A percentile compares a stretch with the other conserved stretches of the same genome.
Conservation (phyloP, 2,113 vertebrate genomes). For the Pelecanoides urinatrix region DNA sequence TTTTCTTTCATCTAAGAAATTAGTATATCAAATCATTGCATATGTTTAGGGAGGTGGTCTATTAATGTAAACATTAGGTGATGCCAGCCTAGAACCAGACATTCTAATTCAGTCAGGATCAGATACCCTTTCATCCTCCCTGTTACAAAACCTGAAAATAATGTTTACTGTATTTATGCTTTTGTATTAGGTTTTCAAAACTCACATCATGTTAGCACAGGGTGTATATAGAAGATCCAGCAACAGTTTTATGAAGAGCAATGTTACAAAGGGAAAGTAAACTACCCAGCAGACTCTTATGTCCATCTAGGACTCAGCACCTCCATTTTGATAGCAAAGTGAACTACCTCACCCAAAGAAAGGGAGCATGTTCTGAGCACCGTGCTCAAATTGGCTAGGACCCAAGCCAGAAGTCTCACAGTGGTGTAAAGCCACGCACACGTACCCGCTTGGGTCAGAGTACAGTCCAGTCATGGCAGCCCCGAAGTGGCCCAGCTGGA, state of each 20-base stretch:
- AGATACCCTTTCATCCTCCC: neutral
- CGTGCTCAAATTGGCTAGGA: fast-evolving
- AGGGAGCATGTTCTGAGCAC: neutral
- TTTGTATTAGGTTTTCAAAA: neutral
- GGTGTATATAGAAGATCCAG: neutral
- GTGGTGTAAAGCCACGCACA: neutral
- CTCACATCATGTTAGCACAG: neutral
- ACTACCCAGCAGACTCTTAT: neutral
- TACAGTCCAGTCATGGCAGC: neutral
- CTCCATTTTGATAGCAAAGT: neutral
- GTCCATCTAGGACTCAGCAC: neutral
- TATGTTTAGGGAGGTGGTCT: neutral
- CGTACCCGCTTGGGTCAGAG: fast-evolving
- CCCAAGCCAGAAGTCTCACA: neutral
- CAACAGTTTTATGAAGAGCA: neutral
- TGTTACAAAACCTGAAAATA: neutral
- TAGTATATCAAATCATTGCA: neutral
- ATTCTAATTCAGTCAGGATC: neutral
- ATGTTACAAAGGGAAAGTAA: neutral
- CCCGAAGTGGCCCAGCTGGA: neutral
- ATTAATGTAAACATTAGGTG: neutral
- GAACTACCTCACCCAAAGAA: neutral
- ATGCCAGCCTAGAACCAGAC: neutral
- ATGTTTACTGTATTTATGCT: neutral
- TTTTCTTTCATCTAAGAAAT: neutral